Conservation (phyloP, 92 coral and sea anemone genomes). For the Scolanthus callimorphus region DNA sequence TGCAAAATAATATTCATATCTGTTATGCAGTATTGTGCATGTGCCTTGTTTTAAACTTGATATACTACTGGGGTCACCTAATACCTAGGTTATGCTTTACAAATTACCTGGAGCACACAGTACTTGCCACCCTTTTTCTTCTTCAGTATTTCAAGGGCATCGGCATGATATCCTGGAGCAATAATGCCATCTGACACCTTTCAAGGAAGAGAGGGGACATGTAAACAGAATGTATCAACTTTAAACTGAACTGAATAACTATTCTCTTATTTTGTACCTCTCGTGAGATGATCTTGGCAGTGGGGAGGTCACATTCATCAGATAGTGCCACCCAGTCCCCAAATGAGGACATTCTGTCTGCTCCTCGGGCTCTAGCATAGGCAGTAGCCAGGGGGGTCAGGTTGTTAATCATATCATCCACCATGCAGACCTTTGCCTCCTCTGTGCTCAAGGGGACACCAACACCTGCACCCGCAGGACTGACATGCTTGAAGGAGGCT, state of each 20-base stretch:
- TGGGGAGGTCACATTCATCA: slow-evolving; percentile 84
- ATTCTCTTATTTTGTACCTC: no score
- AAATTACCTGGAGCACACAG: slow-evolving; percentile 92
- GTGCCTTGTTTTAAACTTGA: no score
- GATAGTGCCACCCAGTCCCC: slow-evolving; percentile 99
- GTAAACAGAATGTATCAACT: not conserved
- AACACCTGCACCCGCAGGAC: slow-evolving; percentile 99
- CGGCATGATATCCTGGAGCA: slow-evolving; percentile 86
- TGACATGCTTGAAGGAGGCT: slow-evolving; percentile 96
- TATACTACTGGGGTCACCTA: no score
- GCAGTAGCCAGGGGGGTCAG: slow-evolving; percentile 94
- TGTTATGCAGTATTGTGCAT: no score
- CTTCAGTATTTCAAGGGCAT: slow-evolving; percentile 78
- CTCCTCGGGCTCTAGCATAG: slow-evolving; percentile 98
- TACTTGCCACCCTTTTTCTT: slow-evolving; percentile 98
- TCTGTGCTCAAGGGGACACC: slow-evolving; percentile 71
- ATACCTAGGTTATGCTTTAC: no score
- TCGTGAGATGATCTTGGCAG: slow-evolving; percentile 93
- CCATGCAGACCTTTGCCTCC: slow-evolving; percentile 97
- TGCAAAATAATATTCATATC: slow-evolving; percentile 10
- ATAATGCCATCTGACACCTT: slow-evolving; percentile 98
- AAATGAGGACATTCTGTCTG: slow-evolving; percentile 98
- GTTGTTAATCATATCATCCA: slow-evolving; percentile 82
- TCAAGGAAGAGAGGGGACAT: not conserved
- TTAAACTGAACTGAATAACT: no score